Conservation (phyloP, 1,140 invertebrate species). For the Cydia strobilella region DNA sequence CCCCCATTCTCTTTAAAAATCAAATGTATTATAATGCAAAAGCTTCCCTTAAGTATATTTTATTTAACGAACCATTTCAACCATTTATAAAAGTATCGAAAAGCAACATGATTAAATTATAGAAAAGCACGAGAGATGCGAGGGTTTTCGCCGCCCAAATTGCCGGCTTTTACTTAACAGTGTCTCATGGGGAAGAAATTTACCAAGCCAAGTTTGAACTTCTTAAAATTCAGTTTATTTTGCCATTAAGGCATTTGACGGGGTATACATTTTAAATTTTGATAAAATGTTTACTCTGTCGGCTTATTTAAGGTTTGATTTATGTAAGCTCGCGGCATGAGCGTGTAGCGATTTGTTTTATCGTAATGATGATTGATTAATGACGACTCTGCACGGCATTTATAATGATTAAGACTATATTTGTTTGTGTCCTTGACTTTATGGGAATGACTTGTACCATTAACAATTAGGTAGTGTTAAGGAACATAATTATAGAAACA, state of each 20-base stretch:
- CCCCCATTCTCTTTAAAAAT: neutral
- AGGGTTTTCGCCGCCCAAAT: slow-evolving; percentile 41
- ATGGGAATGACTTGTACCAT: neutral
- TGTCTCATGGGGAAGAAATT: slow-evolving; percentile 57
- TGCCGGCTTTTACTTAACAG: slow-evolving; percentile 42
- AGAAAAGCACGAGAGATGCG: slow-evolving; percentile 39
- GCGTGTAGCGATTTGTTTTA: slow-evolving; percentile 14
- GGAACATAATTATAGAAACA: neutral
- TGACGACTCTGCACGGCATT: neutral
- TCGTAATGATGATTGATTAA: neutral
- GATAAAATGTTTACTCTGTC: slow-evolving; percentile 46
- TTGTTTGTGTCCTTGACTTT: neutral
- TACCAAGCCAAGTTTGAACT: slow-evolving; percentile 40
- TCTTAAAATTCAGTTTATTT: slow-evolving; percentile 63
- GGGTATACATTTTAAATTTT: slow-evolving; percentile 54
- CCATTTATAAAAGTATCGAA: slow-evolving; percentile 60
- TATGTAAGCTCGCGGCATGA: slow-evolving; percentile 5
- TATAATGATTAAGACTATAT: neutral
- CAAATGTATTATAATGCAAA: neutral
- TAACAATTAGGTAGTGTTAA: neutral
- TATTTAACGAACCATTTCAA: slow-evolving; percentile 56
- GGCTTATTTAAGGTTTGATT: slow-evolving; percentile 51
- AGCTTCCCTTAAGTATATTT: slow-evolving; percentile 40
- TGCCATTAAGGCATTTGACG: slow-evolving; percentile 60
- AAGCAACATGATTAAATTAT: slow-evolving; percentile 62